A percentile compares a stretch with the other conserved stretches of the same genome.
Conservation (phyloP, 2,888 invertebrate species). For the Cordilura impudica region DNA sequence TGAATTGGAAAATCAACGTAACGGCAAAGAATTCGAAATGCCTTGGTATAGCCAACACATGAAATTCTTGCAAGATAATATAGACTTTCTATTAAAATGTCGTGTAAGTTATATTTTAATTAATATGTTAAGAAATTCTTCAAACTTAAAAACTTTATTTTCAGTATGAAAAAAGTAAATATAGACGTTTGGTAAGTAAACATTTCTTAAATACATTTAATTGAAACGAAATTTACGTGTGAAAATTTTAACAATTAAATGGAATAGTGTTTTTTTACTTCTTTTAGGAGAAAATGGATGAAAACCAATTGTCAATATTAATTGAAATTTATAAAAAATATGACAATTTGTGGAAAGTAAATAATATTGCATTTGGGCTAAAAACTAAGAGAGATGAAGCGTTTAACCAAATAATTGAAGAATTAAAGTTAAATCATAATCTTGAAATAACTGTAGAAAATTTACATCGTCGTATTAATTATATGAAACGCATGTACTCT, state of each 20-base stretch:
- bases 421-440: slow-evolving; percentile 24
- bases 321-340: slow-evolving; percentile 46
- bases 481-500: slow-evolving; percentile 47
- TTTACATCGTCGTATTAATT: slow-evolving; percentile 43
- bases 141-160: neutral
- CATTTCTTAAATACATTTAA: no score
- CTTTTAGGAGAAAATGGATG: slow-evolving; percentile 17
- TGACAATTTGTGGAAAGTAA: slow-evolving; percentile 44
- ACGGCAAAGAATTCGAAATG: no score
- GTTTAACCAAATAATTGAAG: slow-evolving; percentile 28
- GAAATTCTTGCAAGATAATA: no score
- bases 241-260: neutral
- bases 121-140: no score
- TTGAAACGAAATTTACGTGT: no score
- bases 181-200: slow-evolving; percentile 7
- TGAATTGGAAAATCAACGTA: no score
- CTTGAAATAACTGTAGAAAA: slow-evolving; percentile 22
- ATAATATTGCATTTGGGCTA: slow-evolving; percentile 44
- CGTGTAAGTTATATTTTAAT: no score
- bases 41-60: no score
- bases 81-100: no score
- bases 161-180: neutral
- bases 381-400: slow-evolving; percentile 43
- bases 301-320: slow-evolving; percentile 25
- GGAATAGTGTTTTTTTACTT: neutral